phyloP scores from a whole-genome alignment of 37 sponge, comb jelly and placozoan genomes.

The Agelas oroides region DNA sequence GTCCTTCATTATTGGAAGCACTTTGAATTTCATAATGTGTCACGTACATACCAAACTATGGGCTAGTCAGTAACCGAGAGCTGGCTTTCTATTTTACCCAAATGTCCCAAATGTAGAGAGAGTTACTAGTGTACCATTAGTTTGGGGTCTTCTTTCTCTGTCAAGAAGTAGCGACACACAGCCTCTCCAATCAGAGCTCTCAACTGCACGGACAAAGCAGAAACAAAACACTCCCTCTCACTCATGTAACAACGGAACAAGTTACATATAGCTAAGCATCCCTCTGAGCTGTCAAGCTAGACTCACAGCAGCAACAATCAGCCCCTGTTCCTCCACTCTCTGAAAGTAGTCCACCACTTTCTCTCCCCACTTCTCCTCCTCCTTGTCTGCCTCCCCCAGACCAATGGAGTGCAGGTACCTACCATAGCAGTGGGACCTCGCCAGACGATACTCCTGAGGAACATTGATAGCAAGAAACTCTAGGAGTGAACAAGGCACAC shows the following conservation, averaged over 20 bases:
- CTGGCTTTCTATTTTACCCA: too few relatives aligned
- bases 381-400: neutral
- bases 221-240: too few relatives aligned
- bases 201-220: conserved; percentile 30
- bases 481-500: neutral
- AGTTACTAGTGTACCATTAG: conserved; percentile 37
- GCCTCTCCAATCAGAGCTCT: conserved; percentile 60
- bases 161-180: conserved; percentile 23
- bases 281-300: too few relatives aligned
- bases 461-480: neutral
- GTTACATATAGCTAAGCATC: too few relatives aligned
- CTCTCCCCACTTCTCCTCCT: neutral
- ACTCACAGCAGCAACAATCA: too few relatives aligned
- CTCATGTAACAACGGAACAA: too few relatives aligned
- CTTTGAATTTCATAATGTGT: too few relatives aligned
- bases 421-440: conserved; percentile 59
- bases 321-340: too few relatives aligned
- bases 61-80: too few relatives aligned
- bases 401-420: conserved; percentile 36
- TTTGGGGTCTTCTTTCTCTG: conserved; percentile 10
- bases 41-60: too few relatives aligned
- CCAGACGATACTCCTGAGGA: conserved; percentile 48
- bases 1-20: too few relatives aligned
- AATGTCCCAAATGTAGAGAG: too few relatives aligned
- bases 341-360: neutral